phyloP scores from a whole-genome alignment of 2,888 invertebrate species.

The Lottia scabra region DNA sequence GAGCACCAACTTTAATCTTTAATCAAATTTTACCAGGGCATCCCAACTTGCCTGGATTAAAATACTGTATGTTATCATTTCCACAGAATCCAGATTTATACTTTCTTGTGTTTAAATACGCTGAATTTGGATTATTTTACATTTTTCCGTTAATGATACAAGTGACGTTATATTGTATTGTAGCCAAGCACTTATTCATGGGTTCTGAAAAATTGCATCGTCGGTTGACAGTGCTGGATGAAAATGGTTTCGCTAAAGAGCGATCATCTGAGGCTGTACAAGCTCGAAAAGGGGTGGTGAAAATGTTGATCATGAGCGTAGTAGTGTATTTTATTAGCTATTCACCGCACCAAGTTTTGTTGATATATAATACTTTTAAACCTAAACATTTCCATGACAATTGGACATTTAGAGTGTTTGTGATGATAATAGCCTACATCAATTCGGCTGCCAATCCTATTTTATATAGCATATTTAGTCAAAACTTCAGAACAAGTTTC shows the following conservation, averaged over 20 bases:
- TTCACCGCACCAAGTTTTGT: constrained; percentile 69
- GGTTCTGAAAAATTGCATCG: constrained; percentile 57
- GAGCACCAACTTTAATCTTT: constrained; percentile 64
- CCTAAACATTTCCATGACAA: constrained; percentile 59
- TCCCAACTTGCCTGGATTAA: constrained; percentile 41
- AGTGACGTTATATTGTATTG: constrained; percentile 58
- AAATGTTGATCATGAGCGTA: constrained; percentile 35
- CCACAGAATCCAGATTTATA: constrained; percentile 46
- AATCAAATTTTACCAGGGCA: constrained; percentile 50
- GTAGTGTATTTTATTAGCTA: constrained; percentile 70
- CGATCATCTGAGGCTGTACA: constrained; percentile 54
- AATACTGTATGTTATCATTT: constrained; percentile 63
- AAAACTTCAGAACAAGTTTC: constrained; percentile 63
- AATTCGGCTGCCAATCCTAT: constrained; percentile 69
- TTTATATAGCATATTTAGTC: constrained; percentile 68
- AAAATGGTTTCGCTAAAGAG: constrained; percentile 46
- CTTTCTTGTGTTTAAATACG: constrained; percentile 58
- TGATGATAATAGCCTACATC: constrained; percentile 66
- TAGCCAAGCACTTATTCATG: constrained; percentile 63
- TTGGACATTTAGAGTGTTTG: constrained; percentile 64
- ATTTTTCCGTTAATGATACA: constrained; percentile 66
- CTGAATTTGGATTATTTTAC: constrained; percentile 66
- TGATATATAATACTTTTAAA: constrained; percentile 62
- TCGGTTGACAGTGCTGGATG: constrained; percentile 42
- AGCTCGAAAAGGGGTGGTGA: constrained; percentile 29